These are phyloP conservation scores for Clepsis dumicolana DNA, from an alignment of 2,888 invertebrate species.

Conservation along the genomic window DNA sequence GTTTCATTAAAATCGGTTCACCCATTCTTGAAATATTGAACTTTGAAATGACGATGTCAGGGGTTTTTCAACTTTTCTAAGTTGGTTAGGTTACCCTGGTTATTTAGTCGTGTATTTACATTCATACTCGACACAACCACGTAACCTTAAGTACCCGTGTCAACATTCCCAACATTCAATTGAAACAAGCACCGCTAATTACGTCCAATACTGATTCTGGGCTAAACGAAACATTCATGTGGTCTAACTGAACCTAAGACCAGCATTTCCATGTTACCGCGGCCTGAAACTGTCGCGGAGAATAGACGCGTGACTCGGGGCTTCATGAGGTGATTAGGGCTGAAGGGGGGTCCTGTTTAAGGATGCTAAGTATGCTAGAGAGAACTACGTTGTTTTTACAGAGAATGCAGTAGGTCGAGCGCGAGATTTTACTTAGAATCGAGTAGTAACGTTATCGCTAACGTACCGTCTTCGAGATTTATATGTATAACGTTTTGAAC, in stretches of 20 bases:
- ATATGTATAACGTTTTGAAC: no score
- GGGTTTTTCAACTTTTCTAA: no score
- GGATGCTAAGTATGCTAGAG: neutral
- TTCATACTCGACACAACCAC: neutral
- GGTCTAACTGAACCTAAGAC: conserved; percentile 29
- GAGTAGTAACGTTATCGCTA: no score
- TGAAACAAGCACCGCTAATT: conserved; percentile 24
- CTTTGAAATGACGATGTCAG: no score
- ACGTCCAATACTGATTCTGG: conserved; percentile 24
- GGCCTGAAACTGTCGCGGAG: conserved; percentile 39
- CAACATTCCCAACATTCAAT: neutral
- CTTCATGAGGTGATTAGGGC: conserved; percentile 13
- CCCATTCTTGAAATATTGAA: no score
- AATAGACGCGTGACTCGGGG: conserved; percentile 42
- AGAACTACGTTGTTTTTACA: no score
- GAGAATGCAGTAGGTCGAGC: no score
- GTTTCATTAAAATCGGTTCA: no score
- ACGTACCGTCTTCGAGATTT: no score
- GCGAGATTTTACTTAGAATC: no score
- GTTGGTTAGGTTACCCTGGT: no score
- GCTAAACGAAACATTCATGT: conserved; percentile 27
- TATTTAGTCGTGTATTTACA: neutral
- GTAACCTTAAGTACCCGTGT: neutral
- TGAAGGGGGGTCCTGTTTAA: conserved; percentile 6
- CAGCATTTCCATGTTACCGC: conserved; percentile 41